Evolutionary conservation across 2,888 invertebrate species (phyloP), one percentile per base, ranked within the genome.

Genomic region (Drosophila testacea): DNA sequence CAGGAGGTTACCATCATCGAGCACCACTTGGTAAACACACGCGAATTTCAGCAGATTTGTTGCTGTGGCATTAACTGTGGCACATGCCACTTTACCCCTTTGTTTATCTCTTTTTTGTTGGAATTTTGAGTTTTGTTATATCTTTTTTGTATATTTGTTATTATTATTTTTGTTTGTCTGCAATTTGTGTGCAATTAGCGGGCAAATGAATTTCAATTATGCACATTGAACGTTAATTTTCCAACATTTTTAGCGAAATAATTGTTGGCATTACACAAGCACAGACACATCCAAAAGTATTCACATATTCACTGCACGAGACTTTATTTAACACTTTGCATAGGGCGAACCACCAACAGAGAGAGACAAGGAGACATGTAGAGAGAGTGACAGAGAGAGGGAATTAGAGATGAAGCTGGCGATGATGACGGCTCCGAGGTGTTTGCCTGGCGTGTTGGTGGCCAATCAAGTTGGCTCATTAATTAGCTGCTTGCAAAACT

Each of bases 1-100:
- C 93, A 92, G 82, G 93, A 92, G 81, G 93, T 93, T 84, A 93
- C 92, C 92, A 93, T 93, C 77, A 79, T 91, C 81, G 61, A 46
- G 34, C 38, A n/a, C 13, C 50, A 54, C 39, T 41, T 44, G 60
- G 38, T 44, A 54, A 69, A 16, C 62, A 77, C 69, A 60, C 56
- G 56, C 79, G 68, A 59, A 51, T 64, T 46, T 47, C 64, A 56
- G 52, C 63, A 11, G 32, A 36, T 22, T 52, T 39, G 4, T 28
- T 56, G 13, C 11, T 46, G 46, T 44, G 54, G 32, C 59, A 54
- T 16, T n/a, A 34, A 16, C 59, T 44, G 63, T 38, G 59, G 52
- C 62, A 28, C 75, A 73, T 68, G 64, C 68, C 75, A 64, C 73
- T 39, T 42, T 28, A 28, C 22, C 42, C 4, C 22, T 48, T 48